phyloP scores from a whole-genome alignment of 2,113 vertebrate genomes.

The Leptocoma aspasia region DNA sequence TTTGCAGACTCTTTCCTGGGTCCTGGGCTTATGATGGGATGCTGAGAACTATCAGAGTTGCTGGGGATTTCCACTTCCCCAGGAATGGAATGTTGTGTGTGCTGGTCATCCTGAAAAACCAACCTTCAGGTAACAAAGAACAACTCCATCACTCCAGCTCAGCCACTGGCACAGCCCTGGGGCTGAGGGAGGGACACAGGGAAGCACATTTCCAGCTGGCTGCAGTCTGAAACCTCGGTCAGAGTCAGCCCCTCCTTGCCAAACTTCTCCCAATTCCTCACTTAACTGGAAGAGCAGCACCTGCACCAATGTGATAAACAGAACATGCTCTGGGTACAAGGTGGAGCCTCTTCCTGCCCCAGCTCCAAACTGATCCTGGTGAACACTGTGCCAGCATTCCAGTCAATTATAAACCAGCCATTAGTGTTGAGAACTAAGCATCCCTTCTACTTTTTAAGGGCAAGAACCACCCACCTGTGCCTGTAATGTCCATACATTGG shows the following conservation, averaged over 20 bases:
- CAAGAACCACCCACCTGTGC: not conserved
- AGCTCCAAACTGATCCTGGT: not conserved
- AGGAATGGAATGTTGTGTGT: not conserved
- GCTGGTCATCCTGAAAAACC: not conserved
- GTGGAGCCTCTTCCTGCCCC: not conserved
- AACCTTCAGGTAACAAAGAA: not conserved
- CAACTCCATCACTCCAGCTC: not conserved
- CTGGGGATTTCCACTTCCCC: not conserved
- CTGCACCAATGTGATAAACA: rapidly evolving
- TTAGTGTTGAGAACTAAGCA: not conserved
- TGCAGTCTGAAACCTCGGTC: not conserved
- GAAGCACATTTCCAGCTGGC: not conserved
- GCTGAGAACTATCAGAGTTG: not conserved
- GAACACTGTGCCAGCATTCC: not conserved
- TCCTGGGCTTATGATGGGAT: not conserved
- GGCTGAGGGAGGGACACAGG: not conserved
- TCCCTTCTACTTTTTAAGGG: not conserved
- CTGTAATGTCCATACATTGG: not conserved
- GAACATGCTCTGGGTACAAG: not conserved
- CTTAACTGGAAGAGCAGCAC: not conserved
- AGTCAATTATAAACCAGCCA: not conserved
- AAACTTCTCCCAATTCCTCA: not conserved
- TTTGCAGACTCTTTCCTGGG: not conserved
- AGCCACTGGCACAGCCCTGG: not conserved
- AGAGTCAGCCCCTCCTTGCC: not conserved